Conservation (phyloP, 64 coral and sea anemone species). For the Actinia tenebrosa region DNA sequence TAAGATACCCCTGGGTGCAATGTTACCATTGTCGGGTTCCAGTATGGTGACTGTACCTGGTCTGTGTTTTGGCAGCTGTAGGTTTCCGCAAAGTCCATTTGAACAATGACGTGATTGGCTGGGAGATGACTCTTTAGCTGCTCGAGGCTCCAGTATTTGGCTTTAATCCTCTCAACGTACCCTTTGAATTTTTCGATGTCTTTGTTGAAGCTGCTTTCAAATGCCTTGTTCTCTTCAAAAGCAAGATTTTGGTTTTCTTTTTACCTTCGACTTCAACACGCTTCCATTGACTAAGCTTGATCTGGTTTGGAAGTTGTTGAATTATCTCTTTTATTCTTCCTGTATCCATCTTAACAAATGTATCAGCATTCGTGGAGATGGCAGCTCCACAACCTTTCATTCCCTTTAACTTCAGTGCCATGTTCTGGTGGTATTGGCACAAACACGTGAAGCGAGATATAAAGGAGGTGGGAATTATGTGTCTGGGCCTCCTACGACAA, state of each 20-base stretch:
- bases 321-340: not conserved
- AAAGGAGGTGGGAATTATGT: conserved; percentile 47
- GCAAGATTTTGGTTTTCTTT: conserved; percentile 38
- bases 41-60: too few relatives aligned
- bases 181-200: conserved; percentile 5
- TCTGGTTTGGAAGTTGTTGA: not conserved
- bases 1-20: too few relatives aligned
- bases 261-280: conserved; percentile 22
- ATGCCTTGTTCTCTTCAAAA: not conserved
- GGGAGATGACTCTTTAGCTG: too few relatives aligned
- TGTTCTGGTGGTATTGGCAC: conserved; percentile 47
- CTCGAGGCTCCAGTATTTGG: not conserved
- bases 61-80: too few relatives aligned
- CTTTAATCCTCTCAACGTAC: conserved; percentile 9
- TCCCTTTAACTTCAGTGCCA: conserved; percentile 31
- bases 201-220: not conserved
- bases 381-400: conserved; percentile 14
- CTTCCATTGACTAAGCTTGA: conserved; percentile 52
- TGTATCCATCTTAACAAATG: not conserved
- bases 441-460: conserved; percentile 34
- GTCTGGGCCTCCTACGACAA: not conserved
- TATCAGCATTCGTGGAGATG: not conserved
- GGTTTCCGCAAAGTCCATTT: too few relatives aligned
- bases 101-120: too few relatives aligned
- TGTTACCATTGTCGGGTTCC: too few relatives aligned